These are phyloP conservation scores for Hetaerina americana DNA, from an alignment of 1,140 invertebrate species.

Conservation along the genomic window DNA sequence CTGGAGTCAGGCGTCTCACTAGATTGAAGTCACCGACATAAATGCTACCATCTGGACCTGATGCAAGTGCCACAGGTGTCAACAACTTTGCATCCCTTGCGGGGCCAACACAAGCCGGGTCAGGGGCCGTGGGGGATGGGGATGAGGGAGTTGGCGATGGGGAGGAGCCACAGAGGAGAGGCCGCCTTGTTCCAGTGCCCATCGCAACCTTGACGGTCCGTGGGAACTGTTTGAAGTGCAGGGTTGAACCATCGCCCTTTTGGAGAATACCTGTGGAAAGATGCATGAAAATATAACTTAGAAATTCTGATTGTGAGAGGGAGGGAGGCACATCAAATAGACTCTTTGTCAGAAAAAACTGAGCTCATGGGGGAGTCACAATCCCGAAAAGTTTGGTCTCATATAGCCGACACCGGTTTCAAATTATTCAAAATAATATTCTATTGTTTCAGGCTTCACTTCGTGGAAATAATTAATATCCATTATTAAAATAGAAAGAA, in stretches of 20 bases:
- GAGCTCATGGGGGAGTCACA: no score
- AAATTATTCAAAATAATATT: no score
- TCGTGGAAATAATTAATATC: no score
- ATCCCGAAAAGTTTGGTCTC: no score
- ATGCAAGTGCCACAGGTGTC: conserved; percentile 83
- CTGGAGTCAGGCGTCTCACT: conserved; percentile 80
- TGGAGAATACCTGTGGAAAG: conserved; percentile 61
- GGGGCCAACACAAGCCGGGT: conserved; percentile 54
- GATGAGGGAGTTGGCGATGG: neutral
- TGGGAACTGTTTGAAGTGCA: conserved; percentile 88
- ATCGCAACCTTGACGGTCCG: conserved; percentile 81
- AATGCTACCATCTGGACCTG: conserved; percentile 87
- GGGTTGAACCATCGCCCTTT: conserved; percentile 86
- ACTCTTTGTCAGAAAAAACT: no score
- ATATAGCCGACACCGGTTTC: no score
- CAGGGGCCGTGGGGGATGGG: neutral
- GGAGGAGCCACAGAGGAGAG: conserved; percentile 51
- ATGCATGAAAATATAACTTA: no score
- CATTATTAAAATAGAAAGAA: no score
- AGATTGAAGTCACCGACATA: conserved; percentile 97
- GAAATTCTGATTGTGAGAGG: no score
- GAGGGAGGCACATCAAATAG: no score
- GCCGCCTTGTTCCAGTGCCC: conserved; percentile 80
- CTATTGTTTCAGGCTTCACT: no score
- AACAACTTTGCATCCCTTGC: conserved; percentile 76